Conservation (phyloP, 2,797 vertebrate genomes). For the Mallotus villosus region DNA sequence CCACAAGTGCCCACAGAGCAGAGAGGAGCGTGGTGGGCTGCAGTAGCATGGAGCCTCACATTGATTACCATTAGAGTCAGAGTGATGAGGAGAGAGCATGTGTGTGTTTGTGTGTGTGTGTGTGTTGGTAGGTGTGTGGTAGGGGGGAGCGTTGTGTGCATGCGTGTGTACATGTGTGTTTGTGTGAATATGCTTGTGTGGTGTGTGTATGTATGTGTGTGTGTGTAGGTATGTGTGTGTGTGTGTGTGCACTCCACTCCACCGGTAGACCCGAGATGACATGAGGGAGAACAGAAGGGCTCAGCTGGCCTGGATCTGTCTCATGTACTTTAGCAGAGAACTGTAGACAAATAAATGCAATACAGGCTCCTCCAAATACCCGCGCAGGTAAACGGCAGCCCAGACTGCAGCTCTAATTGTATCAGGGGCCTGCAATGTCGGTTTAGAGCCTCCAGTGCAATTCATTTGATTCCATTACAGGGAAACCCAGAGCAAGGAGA, state of each 20-base stretch:
- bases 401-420: slow-evolving; percentile 61
- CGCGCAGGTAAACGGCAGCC: slow-evolving; percentile 55
- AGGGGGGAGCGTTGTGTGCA: background rate
- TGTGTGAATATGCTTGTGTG: background rate
- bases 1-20: background rate
- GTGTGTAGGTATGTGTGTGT: background rate
- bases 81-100: slow-evolving; percentile 9
- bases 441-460: slow-evolving; percentile 61
- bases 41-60: background rate
- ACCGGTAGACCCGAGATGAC: slow-evolving; percentile 19
- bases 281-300: slow-evolving; percentile 41
- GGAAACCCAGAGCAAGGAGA: slow-evolving; percentile 35
- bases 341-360: slow-evolving; percentile 63
- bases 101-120: slow-evolving; percentile 18
- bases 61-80: background rate
- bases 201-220: background rate
- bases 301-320: slow-evolving; percentile 50
- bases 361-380: slow-evolving; percentile 54
- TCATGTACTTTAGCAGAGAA: slow-evolving; percentile 55
- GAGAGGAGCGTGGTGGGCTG: background rate
- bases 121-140: background rate
- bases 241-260: background rate
- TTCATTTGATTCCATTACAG: slow-evolving; percentile 61
- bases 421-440: slow-evolving; percentile 55
- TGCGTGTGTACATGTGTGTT: background rate